Evolutionary conservation across 2,113 vertebrate species (phyloP).

Genomic region (Opisthocomus hoazin): DNA sequence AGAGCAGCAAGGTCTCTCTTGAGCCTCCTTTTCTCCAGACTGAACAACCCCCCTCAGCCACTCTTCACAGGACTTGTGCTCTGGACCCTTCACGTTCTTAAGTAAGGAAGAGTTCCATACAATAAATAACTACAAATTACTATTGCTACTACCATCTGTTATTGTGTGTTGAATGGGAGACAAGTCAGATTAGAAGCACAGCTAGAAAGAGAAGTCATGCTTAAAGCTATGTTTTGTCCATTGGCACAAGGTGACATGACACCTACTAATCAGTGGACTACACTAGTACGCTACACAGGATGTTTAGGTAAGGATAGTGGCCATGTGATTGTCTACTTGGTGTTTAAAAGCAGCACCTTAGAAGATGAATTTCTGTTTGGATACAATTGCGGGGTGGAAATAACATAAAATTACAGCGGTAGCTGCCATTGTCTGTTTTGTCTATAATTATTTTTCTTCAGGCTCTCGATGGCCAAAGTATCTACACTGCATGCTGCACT

Average conservation of each 20-base stretch:
- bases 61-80: background rate
- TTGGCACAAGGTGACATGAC: background rate
- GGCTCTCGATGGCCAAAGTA: slow-evolving; percentile 80
- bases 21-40: background rate
- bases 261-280: background rate
- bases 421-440: background rate
- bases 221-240: background rate
- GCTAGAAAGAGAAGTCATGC: background rate
- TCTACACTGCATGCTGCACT: slow-evolving; percentile 80
- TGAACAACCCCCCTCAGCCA: accelerated
- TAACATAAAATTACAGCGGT: background rate
- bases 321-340: background rate
- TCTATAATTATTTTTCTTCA: slow-evolving; percentile 51
- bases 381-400: background rate
- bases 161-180: accelerated
- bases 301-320: background rate
- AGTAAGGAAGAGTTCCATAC: background rate
- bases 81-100: background rate
- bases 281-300: background rate
- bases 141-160: background rate
- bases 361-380: background rate
- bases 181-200: background rate
- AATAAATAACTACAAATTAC: background rate
- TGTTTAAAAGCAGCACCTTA: background rate
- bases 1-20: background rate